A percentile compares a stretch with the other conserved stretches of the same genome.
Evolutionary conservation across 1,140 invertebrate species (phyloP).

Genomic region (Drosophila busckii): DNA sequence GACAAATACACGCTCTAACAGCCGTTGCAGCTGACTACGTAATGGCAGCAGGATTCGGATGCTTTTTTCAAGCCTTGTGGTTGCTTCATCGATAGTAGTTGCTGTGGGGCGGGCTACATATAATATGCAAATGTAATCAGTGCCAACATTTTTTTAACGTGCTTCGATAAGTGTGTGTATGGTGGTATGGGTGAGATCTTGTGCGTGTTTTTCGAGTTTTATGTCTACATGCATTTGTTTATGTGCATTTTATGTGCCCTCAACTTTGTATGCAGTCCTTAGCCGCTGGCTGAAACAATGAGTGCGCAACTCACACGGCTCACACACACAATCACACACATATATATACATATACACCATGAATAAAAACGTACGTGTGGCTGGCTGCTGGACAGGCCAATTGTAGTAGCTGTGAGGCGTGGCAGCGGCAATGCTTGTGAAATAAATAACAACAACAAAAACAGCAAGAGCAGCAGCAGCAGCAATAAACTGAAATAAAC

Average conservation of each 20-base stretch:
- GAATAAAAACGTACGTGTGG: constrained; percentile 13
- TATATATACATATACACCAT: too few relatives aligned
- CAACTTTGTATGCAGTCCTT: constrained; percentile 49
- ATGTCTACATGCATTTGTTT: constrained; percentile 61
- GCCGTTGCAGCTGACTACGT: constrained; percentile 18
- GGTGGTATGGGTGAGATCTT: constrained; percentile 10
- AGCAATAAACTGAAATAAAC: neutral
- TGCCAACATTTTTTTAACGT: constrained; percentile 67
- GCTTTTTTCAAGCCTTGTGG: constrained; percentile 20
- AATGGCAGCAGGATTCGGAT: constrained; percentile 1
- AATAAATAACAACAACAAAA: constrained; percentile 12
- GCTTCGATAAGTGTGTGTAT: constrained; percentile 10
- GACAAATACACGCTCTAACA: constrained; percentile 33
- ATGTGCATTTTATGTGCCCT: constrained; percentile 54
- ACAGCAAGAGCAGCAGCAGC: constrained; percentile 17
- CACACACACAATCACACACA: constrained; percentile 4
- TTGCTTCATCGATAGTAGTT: constrained; percentile 38
- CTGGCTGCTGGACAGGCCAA: constrained; percentile 18
- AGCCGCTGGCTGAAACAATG: constrained; percentile 1
- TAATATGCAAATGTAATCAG: constrained; percentile 77
- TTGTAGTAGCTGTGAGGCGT: constrained; percentile 15
- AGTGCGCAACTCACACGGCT: constrained; percentile 4
- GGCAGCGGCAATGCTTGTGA: constrained; percentile 1
- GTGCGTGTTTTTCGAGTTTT: constrained; percentile 41
- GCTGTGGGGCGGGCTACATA: constrained; percentile 21